phyloP scores from a whole-genome alignment of 2,113 vertebrate species.

The Phrynosoma platyrhinos region DNA sequence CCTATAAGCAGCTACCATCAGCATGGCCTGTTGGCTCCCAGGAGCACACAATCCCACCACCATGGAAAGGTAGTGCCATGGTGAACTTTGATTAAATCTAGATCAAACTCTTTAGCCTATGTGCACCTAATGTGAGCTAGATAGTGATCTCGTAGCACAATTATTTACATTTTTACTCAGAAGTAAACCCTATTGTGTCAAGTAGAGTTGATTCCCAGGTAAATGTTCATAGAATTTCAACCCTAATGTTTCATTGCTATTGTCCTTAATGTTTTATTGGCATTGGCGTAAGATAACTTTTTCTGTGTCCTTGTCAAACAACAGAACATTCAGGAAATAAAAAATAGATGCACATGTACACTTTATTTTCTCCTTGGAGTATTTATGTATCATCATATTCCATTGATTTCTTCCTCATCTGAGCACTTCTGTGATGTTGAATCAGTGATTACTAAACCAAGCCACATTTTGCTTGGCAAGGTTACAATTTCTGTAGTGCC shows the following conservation, averaged over 20 bases:
- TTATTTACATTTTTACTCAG: too few species aligned
- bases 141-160: too few species aligned
- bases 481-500: constrained; percentile 45
- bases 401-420: constrained; percentile 36
- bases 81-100: too few species aligned
- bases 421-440: constrained; percentile 56
- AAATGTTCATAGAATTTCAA: constrained; percentile 1
- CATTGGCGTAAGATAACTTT: constrained; percentile 44
- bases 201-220: background rate
- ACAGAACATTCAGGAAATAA: constrained; percentile 52
- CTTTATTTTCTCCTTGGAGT: constrained; percentile 70
- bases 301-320: constrained; percentile 65
- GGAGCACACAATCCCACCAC: too few species aligned
- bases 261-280: background rate
- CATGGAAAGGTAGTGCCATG: too few species aligned
- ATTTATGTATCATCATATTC: constrained; percentile 69
- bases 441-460: constrained; percentile 55
- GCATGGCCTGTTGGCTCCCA: too few species aligned
- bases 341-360: constrained; percentile 43
- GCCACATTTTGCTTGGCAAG: constrained; percentile 51
- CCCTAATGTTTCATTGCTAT: background rate
- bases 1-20: too few species aligned
- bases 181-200: too few species aligned
- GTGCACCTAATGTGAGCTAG: too few species aligned
- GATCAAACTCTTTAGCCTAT: too few species aligned